phyloP scores from a whole-genome alignment of 2,113 vertebrate genomes.

The Cichladusa arquata region DNA sequence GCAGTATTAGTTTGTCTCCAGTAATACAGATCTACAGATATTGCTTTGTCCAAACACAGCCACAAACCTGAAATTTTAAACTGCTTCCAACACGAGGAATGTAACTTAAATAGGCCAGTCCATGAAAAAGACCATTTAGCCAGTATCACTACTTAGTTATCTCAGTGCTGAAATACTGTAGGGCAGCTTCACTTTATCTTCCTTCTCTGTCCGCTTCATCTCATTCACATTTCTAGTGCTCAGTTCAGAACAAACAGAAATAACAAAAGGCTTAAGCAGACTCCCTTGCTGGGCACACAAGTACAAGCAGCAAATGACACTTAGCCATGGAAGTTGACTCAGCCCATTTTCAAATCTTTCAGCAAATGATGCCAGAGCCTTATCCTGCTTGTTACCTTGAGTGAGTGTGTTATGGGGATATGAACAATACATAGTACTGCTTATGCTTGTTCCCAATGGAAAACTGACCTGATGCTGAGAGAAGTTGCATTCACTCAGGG shows the following conservation, averaged over 20 bases:
- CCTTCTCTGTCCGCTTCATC: not conserved
- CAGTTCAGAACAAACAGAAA: not conserved
- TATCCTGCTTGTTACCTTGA: not conserved
- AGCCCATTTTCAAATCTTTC: not conserved
- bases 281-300: not conserved
- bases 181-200: not conserved
- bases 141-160: not conserved
- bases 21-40: constrained; percentile 17
- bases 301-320: not conserved
- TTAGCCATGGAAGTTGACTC: not conserved
- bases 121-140: not conserved
- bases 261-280: not conserved
- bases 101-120: not conserved
- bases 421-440: constrained; percentile 10
- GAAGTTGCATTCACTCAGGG: not conserved
- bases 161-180: not conserved
- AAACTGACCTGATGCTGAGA: not conserved
- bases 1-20: not conserved
- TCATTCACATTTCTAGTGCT: not conserved
- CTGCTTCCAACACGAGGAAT: constrained; percentile 26
- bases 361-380: not conserved
- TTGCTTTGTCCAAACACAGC: not conserved
- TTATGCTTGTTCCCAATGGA: not conserved
- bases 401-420: not conserved
- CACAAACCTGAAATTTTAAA: constrained; percentile 51